Base-by-base conservation (phyloP, 2,797 vertebrate genomes). In the Eulemur albifrons region DNA sequence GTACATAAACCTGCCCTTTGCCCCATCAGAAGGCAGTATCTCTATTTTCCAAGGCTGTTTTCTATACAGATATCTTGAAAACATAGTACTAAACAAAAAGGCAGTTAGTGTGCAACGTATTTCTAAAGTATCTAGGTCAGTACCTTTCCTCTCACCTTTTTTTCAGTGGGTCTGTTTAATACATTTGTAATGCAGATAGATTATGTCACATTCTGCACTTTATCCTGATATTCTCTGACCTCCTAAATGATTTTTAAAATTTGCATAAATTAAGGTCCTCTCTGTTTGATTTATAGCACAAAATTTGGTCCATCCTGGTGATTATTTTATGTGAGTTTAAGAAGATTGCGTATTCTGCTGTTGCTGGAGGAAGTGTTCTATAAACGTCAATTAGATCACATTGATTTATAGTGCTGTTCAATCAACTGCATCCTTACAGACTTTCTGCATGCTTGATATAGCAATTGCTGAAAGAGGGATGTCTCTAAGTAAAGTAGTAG, bases 331-430 rank as follows among this genome's bases (percentile, higher is more conserved):
- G 30, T 73, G 35, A 43, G 13, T 2, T 84, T 88, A 67, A 50
- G 59, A 30, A 72, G 35, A 82, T 76, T 65, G 12, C 65, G 14
- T 65, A 59, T 72, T 79, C 54, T 83, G 11, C 40, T 77, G 8
- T 72, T 54, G 8, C 82, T 92, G 27, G 57, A 90, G 63, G 38
- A 89, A 77, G 20, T 83, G 2, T 73, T 84, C n/a, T 79, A 59
- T 83, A 92, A 63, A 79, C 84, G 89, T 79, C 79, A 88, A 38
- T 88, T 94, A 84, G 79, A 73, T 59, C 35, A 35, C 23, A 38
- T 45, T 89, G 84, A 92, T 80, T 88, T 84, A 85, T 45, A 79
- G 15, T 85, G 48, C 70, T 67, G 30, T 83, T 96, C 63, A 72
- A 35, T 65, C 92, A 88, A 35, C 25, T 63, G 4, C 63, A 57